phyloP scores from a whole-genome alignment of 2,113 vertebrate genomes.

The Rissa tridactyla region DNA sequence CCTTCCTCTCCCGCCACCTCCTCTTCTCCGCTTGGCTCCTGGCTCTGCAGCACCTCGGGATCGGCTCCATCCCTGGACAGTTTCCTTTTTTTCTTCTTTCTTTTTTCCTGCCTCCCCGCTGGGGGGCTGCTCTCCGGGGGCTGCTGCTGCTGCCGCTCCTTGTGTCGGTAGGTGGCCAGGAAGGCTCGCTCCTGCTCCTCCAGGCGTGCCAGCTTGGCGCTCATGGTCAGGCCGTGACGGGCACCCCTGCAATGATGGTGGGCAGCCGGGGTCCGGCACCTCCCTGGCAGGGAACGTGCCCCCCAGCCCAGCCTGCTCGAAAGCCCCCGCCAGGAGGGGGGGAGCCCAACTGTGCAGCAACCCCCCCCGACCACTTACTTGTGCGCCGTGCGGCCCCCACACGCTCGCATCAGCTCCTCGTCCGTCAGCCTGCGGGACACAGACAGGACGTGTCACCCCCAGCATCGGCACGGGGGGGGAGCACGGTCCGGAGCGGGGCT shows the following conservation, averaged over 20 bases:
- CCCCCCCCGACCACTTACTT: constrained; percentile 78
- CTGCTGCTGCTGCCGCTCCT: neutral
- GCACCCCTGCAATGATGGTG: constrained; percentile 74
- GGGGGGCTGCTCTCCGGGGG: neutral
- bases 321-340: neutral
- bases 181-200: constrained; percentile 92
- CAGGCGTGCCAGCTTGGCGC: constrained; percentile 89
- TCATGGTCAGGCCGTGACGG: constrained; percentile 88
- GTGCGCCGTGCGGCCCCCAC: constrained; percentile 92
- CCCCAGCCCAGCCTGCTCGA: neutral
- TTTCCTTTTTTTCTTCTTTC: constrained; percentile 34
- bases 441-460: neutral
- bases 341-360: accelerated
- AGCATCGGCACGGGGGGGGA: accelerated
- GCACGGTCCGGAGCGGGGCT: accelerated
- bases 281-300: neutral
- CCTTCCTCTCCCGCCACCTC: neutral
- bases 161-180: constrained; percentile 73
- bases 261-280: neutral
- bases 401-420: constrained; percentile 81
- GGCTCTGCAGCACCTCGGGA: neutral
- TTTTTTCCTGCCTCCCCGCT: neutral
- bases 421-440: constrained; percentile 79
- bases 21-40: neutral
- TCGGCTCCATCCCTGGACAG: neutral